Percentiles rank a stretch among this genome's conserved stretches.
These are phyloP conservation scores for Gonioctena quinquepunctata DNA, from an alignment of 1,140 invertebrate genomes.

Conservation along the genomic window DNA sequence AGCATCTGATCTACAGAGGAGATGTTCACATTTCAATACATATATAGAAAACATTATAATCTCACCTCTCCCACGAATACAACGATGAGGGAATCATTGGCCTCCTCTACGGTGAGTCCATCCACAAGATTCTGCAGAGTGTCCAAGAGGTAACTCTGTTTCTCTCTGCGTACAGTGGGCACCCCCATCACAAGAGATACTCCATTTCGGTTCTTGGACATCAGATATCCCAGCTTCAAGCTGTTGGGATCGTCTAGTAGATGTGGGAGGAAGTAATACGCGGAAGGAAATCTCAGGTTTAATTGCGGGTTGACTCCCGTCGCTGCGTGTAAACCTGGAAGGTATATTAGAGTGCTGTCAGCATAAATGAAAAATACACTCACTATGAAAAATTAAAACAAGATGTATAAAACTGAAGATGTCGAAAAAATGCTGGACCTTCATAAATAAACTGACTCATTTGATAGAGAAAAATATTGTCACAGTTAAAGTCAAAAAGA, in stretches of 20 bases:
- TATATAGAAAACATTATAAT: no score
- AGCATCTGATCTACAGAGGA: no score
- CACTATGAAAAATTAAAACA: no score
- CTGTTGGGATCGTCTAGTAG: constrained; percentile 78
- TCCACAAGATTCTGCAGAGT: constrained; percentile 87
- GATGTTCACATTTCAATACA: no score
- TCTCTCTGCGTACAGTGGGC: constrained; percentile 87
- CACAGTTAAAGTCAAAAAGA: no score
- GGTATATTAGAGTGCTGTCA: background rate
- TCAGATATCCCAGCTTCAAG: constrained; percentile 75
- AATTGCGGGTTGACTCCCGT: constrained; percentile 51
- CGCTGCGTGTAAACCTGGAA: constrained; percentile 48
- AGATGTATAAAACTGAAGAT: no score
- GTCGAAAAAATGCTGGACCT: no score
- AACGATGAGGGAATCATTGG: constrained; percentile 82
- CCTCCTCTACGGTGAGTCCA: constrained; percentile 77
- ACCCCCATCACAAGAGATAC: constrained; percentile 82
- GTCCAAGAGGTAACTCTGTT: constrained; percentile 85
- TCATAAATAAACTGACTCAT: no score
- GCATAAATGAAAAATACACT: no score
- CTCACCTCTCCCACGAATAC: constrained; percentile 87
- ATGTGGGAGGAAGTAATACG: constrained; percentile 88
- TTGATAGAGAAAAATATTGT: no score
- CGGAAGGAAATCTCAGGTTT: constrained; percentile 70
- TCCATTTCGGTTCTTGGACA: constrained; percentile 74